Evolutionary conservation across 2,888 invertebrate species (phyloP), one percentile per base, ranked within the genome.

Genomic region (Pheosia gnoma): DNA sequence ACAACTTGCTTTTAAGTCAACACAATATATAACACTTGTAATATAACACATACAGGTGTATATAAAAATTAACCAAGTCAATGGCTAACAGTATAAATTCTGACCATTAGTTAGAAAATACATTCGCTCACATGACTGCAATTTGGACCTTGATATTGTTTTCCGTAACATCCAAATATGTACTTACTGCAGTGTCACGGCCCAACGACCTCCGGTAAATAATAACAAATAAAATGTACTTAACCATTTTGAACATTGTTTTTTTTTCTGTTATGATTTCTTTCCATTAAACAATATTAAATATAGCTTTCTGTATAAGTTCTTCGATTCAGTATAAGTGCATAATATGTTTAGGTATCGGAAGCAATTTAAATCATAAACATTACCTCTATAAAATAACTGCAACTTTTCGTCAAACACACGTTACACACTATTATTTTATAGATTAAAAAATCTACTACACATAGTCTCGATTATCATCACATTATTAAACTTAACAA

Each of bases 381-480:
- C 64, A 73, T 66, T 74, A 74, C 81, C 78, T 78, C 72, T 51
- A 25, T 51, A 5, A 51, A 72, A 70, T 62, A 65, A 60, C 59
- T 47, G 66, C 57, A 60, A 59, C 67, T 71, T 63, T 56, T 60
- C 58, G 68, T 70, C 58, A 53, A 74, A 71, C 70, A 72, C 71
- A 71, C 69, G 64, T 3, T 73, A 73, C 70, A 66, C 69, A 58
- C 70, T 73, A 70, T 69, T 71, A 66, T 74, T 72, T 71, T 71
- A 73, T 72, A 59, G 65, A 70, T 60, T 68, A 62, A 60, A 68
- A 71, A 60, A 75, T 72, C 72, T 77, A 73, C 62, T 68, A 70
- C 72, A 81, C 82, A 82, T 83, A 80, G 81, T 80, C 77, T 80
- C 70, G 43, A 77, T 64, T 72, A 74, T 61, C 66, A 72, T 72